phyloP scores from a whole-genome alignment of 1,140 invertebrate genomes.

The Subanguina moxae region DNA sequence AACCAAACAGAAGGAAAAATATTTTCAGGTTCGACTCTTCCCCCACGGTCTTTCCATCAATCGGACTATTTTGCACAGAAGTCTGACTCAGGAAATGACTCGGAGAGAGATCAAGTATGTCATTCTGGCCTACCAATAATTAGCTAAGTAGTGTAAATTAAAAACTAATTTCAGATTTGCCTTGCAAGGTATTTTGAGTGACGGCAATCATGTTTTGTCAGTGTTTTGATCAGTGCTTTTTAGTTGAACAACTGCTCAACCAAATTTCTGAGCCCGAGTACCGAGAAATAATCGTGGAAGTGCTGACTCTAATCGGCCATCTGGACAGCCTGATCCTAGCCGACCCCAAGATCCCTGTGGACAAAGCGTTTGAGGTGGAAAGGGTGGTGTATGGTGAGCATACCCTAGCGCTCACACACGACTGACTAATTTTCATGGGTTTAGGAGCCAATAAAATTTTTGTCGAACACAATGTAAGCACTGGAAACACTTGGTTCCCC shows the following conservation, averaged over 20 bases:
- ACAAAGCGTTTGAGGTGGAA: constrained; percentile 85
- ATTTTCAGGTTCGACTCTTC: constrained; percentile 29
- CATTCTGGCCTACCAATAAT: too few species aligned
- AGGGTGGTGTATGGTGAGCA: constrained; percentile 77
- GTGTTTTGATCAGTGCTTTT: too few species aligned
- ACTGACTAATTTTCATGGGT: too few species aligned
- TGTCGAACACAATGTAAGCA: constrained; percentile 82
- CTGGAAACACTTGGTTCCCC: neutral
- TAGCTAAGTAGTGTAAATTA: too few species aligned
- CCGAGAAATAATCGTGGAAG: constrained; percentile 92
- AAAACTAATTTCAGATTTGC: constrained; percentile 3
- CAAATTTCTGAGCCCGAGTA: constrained; percentile 96
- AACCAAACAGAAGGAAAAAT: too few species aligned
- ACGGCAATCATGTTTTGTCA: too few species aligned
- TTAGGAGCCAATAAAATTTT: constrained; percentile 84
- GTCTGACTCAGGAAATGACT: constrained; percentile 73
- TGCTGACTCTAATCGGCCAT: constrained; percentile 72
- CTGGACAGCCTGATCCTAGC: constrained; percentile 52
- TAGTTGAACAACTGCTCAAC: constrained; percentile 94
- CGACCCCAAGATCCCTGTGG: constrained; percentile 62
- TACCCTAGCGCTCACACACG: too few species aligned
- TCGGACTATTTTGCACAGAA: constrained; percentile 25
- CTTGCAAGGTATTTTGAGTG: too few species aligned
- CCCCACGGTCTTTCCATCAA: constrained; percentile 56
- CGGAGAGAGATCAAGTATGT: constrained; percentile 96